Percentiles rank a stretch among this genome's conserved stretches.
These are phyloP conservation scores for Phalacrocorax brasilianus DNA, from an alignment of 2,113 vertebrate species.

Conservation along the genomic window DNA sequence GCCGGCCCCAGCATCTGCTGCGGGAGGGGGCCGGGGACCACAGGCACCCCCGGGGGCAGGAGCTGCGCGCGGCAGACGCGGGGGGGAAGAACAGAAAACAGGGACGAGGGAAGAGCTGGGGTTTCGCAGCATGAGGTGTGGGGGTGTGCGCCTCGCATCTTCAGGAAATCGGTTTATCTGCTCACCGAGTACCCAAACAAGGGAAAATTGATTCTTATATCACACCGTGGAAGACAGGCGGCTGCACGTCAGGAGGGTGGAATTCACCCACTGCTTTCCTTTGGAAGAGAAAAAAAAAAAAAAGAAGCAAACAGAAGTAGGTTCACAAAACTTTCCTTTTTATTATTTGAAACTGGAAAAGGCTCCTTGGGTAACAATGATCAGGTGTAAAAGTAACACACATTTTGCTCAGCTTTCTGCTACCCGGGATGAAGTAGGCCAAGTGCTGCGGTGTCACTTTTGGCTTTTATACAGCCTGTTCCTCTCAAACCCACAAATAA, in stretches of 20 bases:
- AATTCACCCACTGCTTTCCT: background rate
- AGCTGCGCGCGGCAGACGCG: fast-evolving
- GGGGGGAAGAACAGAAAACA: background rate
- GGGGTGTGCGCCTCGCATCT: fast-evolving
- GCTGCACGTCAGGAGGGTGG: background rate
- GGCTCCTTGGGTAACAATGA: conserved; percentile 23
- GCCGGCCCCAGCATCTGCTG: background rate
- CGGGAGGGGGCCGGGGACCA: background rate
- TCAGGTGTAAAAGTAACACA: conserved; percentile 45
- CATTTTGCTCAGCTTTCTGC: background rate
- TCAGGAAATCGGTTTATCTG: background rate
- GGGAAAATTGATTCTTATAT: background rate
- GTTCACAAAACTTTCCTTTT: conserved; percentile 54
- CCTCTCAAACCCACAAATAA: background rate
- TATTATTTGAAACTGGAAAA: conserved; percentile 64
- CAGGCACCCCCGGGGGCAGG: fast-evolving
- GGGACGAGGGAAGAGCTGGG: background rate
- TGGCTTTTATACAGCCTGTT: background rate
- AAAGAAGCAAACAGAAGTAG: background rate
- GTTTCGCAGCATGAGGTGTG: background rate
- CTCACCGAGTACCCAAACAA: background rate
- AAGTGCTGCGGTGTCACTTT: background rate
- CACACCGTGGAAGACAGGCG: fast-evolving
- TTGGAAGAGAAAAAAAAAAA: fast-evolving
- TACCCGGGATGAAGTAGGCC: background rate